Conservation (phyloP, 1,140 invertebrate genomes). For the Bombus consobrinus region DNA sequence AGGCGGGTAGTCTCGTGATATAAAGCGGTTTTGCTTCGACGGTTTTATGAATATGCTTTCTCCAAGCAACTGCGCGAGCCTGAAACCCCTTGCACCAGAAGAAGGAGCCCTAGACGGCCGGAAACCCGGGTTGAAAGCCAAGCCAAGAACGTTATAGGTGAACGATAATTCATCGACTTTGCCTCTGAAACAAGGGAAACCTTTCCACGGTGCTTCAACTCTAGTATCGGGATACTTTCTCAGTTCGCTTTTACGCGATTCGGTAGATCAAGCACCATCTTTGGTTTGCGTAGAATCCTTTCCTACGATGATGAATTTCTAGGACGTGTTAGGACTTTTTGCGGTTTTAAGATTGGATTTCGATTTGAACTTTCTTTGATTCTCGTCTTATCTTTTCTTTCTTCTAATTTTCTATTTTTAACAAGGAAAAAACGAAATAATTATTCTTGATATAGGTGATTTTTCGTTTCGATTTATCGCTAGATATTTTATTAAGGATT, state of each 20-base stretch:
- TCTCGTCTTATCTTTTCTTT: too few species aligned
- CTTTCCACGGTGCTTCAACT: slow-evolving; percentile 54
- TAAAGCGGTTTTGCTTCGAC: slow-evolving; percentile 80
- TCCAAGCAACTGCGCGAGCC: slow-evolving; percentile 35
- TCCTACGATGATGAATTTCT: neutral
- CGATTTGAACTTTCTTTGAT: neutral
- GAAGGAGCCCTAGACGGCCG: slow-evolving; percentile 57
- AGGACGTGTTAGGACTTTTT: neutral
- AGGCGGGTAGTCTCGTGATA: slow-evolving; percentile 67
- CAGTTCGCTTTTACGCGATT: slow-evolving; percentile 23
- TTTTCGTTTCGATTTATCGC: too few species aligned
- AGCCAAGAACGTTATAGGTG: slow-evolving; percentile 70
- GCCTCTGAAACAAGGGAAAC: slow-evolving; percentile 76
- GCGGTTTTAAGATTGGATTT: neutral
- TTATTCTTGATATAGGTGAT: too few species aligned
- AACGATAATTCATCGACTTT: slow-evolving; percentile 72
- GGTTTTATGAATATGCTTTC: slow-evolving; percentile 82
- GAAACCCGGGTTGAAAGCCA: slow-evolving; percentile 66
- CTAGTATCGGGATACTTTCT: neutral
- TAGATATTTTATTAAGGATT: too few species aligned
- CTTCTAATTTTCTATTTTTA: too few species aligned
- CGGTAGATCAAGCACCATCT: neutral
- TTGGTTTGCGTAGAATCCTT: neutral
- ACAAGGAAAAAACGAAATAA: too few species aligned
- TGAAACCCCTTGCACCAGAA: slow-evolving; percentile 49